phyloP scores from a whole-genome alignment of 2,113 vertebrate genomes.

The Megaceryle maxima region DNA sequence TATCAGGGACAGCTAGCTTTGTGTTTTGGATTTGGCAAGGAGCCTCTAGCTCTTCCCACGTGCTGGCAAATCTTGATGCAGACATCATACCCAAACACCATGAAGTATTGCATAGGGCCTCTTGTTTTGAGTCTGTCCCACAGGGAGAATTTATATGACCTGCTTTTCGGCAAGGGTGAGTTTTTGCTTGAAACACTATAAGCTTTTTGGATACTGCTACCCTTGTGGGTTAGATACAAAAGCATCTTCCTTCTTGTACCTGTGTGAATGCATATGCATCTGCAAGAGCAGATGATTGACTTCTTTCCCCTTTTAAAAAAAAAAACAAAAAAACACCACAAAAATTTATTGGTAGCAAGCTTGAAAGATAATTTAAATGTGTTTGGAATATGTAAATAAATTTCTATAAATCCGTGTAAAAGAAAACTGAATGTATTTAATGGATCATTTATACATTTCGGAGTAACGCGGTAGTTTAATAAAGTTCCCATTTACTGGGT shows the following conservation, averaged over 20 bases:
- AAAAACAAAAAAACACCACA: not conserved
- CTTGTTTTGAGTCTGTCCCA: not conserved
- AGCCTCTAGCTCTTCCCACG: not conserved
- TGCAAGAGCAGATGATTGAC: conserved; percentile 59
- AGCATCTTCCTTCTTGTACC: conserved; percentile 21
- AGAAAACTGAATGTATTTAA: conserved; percentile 79
- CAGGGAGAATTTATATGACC: not conserved
- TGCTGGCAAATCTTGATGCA: not conserved
- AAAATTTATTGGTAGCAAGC: conserved; percentile 69
- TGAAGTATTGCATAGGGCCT: not conserved
- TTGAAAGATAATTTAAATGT: conserved; percentile 78
- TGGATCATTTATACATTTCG: conserved; percentile 81
- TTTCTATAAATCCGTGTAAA: conserved; percentile 73
- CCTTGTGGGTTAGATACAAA: conserved; percentile 14
- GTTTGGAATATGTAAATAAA: conserved; percentile 74
- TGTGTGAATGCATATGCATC: conserved; percentile 33
- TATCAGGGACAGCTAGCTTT: not conserved
- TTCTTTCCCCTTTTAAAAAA: conserved; percentile 18
- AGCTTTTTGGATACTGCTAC: conserved; percentile 35
- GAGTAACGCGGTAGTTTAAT: conserved; percentile 75
- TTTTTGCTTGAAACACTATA: not conserved
- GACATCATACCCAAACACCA: not conserved
- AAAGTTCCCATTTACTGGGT: conserved; percentile 75
- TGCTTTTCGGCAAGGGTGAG: not conserved
- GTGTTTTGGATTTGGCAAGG: not conserved